Evolutionary conservation across 1,140 invertebrate genomes (phyloP).

Genomic region (Vollenhovia emeryi): DNA sequence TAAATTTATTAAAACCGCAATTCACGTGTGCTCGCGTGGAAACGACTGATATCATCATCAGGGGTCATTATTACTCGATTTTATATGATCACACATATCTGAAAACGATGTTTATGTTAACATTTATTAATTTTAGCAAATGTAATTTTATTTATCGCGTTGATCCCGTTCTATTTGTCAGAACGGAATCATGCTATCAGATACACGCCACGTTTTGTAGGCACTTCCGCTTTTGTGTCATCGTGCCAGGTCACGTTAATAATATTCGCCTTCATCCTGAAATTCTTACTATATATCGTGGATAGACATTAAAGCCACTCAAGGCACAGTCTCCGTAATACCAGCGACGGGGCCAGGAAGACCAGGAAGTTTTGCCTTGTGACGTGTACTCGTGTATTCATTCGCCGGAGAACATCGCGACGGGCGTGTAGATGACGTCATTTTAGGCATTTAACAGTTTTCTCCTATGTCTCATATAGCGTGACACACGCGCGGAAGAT

Average conservation of each 20-base stretch:
- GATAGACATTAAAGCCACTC: neutral
- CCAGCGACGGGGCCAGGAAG: neutral
- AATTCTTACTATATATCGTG: slow-evolving; percentile 7
- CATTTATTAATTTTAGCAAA: neutral
- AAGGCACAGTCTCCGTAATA: neutral
- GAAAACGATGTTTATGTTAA: neutral
- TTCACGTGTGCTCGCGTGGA: neutral
- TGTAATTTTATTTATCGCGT: neutral
- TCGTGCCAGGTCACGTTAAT: slow-evolving; percentile 28
- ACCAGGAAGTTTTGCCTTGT: slow-evolving; percentile 27
- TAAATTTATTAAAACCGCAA: neutral
- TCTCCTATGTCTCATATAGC: slow-evolving; percentile 9
- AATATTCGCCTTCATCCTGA: slow-evolving; percentile 22
- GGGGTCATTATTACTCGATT: neutral
- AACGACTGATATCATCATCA: neutral
- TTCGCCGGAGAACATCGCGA: neutral
- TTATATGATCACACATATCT: neutral
- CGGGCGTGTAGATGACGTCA: slow-evolving; percentile 28
- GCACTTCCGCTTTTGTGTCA: neutral
- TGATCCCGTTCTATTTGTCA: neutral
- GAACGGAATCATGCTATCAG: neutral
- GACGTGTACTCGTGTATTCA: slow-evolving; percentile 20
- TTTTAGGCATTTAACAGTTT: slow-evolving; percentile 34
- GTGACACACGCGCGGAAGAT: slow-evolving; percentile 24
- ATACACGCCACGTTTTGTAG: neutral